Evolutionary conservation across 2,888 invertebrate species (phyloP), one percentile per base, ranked within the genome.

Genomic region (Ophion slaviceki): DNA sequence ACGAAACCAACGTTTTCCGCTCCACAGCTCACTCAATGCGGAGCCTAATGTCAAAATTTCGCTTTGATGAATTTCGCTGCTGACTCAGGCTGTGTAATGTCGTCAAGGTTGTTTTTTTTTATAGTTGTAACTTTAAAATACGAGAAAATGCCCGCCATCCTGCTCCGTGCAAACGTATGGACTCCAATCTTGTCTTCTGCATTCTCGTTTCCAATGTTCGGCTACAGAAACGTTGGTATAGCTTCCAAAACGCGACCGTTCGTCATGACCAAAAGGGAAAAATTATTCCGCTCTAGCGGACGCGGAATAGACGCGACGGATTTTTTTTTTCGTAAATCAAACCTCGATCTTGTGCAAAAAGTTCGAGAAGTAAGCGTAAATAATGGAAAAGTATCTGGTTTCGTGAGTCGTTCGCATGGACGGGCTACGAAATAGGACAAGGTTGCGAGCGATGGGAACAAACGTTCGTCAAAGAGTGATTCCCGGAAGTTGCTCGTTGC

Each of bases 401-500:
- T 61, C 40, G 40, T 59, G 20, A 72, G 77, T 74, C 70, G 78
- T 66, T 47, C n/a, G 66, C 57, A 76, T 66, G 17, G 59, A 40
- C 59, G 11, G 61, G 68, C 36, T 45, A 75, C 87, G 88, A 92
- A 91, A 90, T 91, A 82, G 92, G 91, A 90, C 92, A 92, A 92
- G 92, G 92, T 92, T 92, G 90, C 86, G 82, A 75, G 78, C 87
- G 90, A 89, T 90, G 89, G 89, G 91, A 92, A 91, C 88, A 76
- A 88, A 70, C 87, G 90, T 88, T 91, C 89, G 87, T 88, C 87
- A 88, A 89, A 88, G 88, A 82, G 89, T 90, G 90, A 92, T 92
- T 92, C 91, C 92, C 92, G 92, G 92, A 93, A 93, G 92, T 92
- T 87, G 89, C 92, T 93, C 92, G 89, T 93, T 93, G 92, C 88